Percentiles rank a stretch among this genome's conserved stretches.
These are phyloP conservation scores for Rhodinocichla rosea DNA, from an alignment of 2,113 vertebrate species.

Conservation along the genomic window DNA sequence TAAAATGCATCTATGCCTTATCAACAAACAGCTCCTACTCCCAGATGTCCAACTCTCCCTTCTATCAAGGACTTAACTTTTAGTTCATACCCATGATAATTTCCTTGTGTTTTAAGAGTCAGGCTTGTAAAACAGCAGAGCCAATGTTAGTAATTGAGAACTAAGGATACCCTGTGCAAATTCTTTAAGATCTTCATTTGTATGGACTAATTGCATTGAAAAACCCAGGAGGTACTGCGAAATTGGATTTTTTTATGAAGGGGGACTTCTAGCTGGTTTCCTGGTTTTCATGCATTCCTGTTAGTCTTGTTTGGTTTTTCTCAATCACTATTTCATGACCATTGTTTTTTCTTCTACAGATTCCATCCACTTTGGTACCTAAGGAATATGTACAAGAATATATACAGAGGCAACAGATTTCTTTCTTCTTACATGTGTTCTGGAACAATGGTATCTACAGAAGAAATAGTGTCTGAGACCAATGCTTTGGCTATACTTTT, in stretches of 20 bases:
- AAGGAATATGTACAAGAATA: not conserved
- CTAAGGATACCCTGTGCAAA: not conserved
- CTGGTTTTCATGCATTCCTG: not conserved
- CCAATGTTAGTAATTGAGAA: too few relatives aligned
- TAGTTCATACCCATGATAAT: not conserved
- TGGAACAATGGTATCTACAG: not conserved
- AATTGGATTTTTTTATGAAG: not conserved
- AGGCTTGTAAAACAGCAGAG: not conserved
- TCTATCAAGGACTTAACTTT: not conserved
- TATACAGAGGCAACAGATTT: not conserved
- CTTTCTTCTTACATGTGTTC: not conserved
- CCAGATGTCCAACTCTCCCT: not conserved
- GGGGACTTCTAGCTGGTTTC: not conserved
- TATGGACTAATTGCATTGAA: not conserved
- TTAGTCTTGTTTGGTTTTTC: not conserved
- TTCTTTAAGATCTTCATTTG: not conserved
- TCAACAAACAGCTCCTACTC: not conserved
- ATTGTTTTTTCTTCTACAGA: not conserved
- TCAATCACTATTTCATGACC: not conserved
- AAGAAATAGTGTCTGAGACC: not conserved
- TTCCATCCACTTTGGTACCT: not conserved
- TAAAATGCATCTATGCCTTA: not conserved
- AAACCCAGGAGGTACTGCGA: not conserved
- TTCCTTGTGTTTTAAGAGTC: not conserved
- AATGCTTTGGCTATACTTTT: not conserved